Conservation (phyloP, 2,888 invertebrate species). For the Cantharis rustica region DNA sequence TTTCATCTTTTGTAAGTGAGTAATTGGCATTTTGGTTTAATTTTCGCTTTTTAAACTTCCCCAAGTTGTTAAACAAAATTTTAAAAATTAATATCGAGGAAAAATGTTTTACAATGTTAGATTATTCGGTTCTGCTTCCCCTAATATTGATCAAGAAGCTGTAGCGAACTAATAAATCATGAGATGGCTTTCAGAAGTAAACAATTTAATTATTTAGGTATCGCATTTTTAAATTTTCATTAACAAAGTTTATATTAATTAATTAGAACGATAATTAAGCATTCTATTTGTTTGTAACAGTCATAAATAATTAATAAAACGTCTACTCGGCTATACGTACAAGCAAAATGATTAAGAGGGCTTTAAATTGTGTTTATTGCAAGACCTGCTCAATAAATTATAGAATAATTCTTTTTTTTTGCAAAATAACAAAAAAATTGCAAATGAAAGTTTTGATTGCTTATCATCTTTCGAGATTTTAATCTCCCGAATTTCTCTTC, state of each 20-base stretch:
- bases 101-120: background rate
- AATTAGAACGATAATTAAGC: background rate
- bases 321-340: background rate
- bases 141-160: background rate
- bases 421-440: background rate
- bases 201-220: background rate
- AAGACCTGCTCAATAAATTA: background rate
- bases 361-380: background rate
- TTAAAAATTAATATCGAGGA: background rate
- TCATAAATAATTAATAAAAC: background rate
- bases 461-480: background rate
- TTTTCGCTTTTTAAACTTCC: background rate
- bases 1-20: background rate
- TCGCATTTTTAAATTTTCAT: background rate
- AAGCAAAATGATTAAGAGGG: background rate
- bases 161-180: background rate
- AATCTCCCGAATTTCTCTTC: background rate
- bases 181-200: background rate
- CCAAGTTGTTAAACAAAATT: background rate
- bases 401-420: background rate
- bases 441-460: background rate
- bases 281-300: background rate
- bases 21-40: background rate
- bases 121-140: background rate
- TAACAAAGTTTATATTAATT: background rate